A percentile compares a stretch with the other conserved stretches of the same genome.
phyloP scores from a whole-genome alignment of 1,140 invertebrate species.

The Trachymyrmex cornetzi region DNA sequence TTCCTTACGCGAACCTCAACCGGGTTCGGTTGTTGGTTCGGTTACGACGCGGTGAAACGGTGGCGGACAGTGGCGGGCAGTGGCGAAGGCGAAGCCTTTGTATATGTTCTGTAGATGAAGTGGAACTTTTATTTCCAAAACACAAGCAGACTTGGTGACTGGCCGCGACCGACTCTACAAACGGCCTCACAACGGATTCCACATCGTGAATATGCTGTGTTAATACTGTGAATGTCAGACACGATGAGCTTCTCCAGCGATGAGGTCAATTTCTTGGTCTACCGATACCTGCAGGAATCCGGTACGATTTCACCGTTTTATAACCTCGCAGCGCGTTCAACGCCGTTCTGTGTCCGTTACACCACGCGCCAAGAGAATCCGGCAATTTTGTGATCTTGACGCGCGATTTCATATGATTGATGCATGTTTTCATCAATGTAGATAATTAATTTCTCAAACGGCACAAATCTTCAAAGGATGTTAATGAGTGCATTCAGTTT shows the following conservation, averaged over 20 bases:
- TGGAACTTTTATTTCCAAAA: background rate
- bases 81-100: no score
- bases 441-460: no score
- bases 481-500: no score
- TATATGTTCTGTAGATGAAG: no score
- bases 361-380: background rate
- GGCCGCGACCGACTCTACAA: background rate
- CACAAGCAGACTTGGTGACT: no score
- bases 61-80: background rate
- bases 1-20: no score
- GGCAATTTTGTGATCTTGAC: no score
- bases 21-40: background rate
- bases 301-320: conserved; percentile 88
- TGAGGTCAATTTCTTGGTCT: conserved; percentile 99
- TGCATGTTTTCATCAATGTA: no score
- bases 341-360: background rate
- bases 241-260: conserved; percentile 99
- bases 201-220: conserved; percentile 70
- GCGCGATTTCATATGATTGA: no score
- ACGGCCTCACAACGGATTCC: no score
- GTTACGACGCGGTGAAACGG: background rate
- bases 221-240: conserved; percentile 70
- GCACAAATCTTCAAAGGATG: no score
- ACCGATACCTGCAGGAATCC: conserved; percentile 99
- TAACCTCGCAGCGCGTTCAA: conserved; percentile 76